Conservation (phyloP, 2,888 invertebrate genomes). For the Conops quadrifasciatus region DNA sequence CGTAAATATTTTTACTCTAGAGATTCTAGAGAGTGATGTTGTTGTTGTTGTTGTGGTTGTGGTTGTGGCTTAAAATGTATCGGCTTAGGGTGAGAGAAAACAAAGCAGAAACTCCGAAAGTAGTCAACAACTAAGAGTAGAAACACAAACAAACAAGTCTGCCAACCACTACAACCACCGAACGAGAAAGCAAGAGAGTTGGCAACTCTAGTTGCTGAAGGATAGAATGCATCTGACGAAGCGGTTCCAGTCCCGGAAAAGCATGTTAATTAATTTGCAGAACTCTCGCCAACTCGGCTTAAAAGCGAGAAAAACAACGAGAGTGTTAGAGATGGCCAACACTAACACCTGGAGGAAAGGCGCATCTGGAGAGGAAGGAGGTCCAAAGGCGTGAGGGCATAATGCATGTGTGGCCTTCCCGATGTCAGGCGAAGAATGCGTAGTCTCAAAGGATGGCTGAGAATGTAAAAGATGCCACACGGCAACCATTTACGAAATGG, state of each 20-base stretch:
- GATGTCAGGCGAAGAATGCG: background rate
- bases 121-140: too few species aligned
- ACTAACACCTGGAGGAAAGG: background rate
- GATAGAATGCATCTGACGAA: background rate
- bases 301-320: background rate
- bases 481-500: constrained; percentile 18
- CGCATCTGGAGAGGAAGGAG: background rate
- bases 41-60: background rate
- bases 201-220: background rate
- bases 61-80: background rate
- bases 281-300: background rate
- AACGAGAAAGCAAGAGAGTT: background rate
- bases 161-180: too few species aligned
- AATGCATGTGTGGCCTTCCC: background rate
- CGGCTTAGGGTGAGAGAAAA: background rate
- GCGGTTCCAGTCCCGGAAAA: background rate
- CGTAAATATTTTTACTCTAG: background rate
- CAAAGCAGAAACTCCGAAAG: too few species aligned
- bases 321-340: background rate
- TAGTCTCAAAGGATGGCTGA: background rate
- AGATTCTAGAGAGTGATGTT: too few species aligned
- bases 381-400: background rate
- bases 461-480: background rate
- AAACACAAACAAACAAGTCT: background rate
- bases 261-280: background rate